Conservation (phyloP, 2,113 vertebrate species). For the Hiodon tergisus region DNA sequence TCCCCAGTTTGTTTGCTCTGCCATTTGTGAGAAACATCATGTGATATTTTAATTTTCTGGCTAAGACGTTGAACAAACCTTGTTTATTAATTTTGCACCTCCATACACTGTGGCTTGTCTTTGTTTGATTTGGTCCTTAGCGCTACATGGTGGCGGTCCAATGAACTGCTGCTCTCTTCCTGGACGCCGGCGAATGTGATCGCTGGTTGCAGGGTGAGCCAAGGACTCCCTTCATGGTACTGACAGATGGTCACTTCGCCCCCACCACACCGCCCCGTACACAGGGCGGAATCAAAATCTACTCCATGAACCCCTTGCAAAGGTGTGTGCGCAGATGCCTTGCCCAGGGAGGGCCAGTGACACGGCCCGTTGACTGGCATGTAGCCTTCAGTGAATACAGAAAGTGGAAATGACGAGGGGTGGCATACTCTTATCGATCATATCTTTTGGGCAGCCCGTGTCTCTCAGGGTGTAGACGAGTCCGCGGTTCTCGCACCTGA, state of each 20-base stretch:
- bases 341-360: too few relatives aligned
- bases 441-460: too few relatives aligned
- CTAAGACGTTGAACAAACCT: background rate
- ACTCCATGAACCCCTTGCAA: background rate
- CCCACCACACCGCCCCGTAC: too few relatives aligned
- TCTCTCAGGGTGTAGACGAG: too few relatives aligned
- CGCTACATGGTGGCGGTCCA: background rate
- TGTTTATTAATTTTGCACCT: background rate
- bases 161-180: background rate
- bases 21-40: background rate
- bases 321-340: background rate
- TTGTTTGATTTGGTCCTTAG: background rate
- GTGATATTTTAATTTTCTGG: background rate
- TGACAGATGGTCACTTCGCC: background rate
- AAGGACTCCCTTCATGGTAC: background rate
- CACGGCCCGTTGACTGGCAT: background rate
- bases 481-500: too few relatives aligned
- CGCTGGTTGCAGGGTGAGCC: background rate
- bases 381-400: too few relatives aligned
- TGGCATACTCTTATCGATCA: too few relatives aligned
- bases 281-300: background rate
- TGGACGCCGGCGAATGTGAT: background rate
- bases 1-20: background rate
- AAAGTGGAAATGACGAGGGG: too few relatives aligned
- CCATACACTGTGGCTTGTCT: background rate